Evolutionary conservation across 2,888 invertebrate species (phyloP).

Genomic region (Leptinotarsa haldemani): DNA sequence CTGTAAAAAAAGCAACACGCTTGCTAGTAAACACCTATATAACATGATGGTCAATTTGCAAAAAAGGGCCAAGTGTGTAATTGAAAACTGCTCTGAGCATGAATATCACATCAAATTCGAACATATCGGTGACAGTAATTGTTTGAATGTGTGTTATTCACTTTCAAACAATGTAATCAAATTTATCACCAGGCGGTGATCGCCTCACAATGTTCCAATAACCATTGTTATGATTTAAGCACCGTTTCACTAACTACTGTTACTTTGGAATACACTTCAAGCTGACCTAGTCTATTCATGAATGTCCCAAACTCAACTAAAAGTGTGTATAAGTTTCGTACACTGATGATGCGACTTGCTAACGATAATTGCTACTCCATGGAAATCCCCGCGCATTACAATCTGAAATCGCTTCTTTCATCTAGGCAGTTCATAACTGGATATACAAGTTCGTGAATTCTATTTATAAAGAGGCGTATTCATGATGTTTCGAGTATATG

Average conservation of each 20-base stretch:
- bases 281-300: conserved; percentile 5
- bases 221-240: not conserved
- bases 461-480: not conserved
- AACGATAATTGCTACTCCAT: not conserved
- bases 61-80: not conserved
- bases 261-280: not conserved
- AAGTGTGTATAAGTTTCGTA: not conserved
- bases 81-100: not conserved
- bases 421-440: conserved; percentile 8
- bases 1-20: not conserved
- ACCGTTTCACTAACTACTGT: not conserved
- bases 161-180: not conserved
- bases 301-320: conserved; percentile 10
- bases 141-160: not conserved
- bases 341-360: not conserved
- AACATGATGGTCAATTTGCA: not conserved
- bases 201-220: not conserved
- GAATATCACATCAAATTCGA: not conserved
- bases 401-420: not conserved
- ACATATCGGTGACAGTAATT: not conserved
- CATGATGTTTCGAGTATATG: not conserved
- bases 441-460: conserved; percentile 2
- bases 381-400: not conserved
- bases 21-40: not conserved
- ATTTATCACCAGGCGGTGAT: not conserved